Base-by-base conservation (phyloP, 2,888 invertebrate genomes). In the Bombylius discolor region DNA sequence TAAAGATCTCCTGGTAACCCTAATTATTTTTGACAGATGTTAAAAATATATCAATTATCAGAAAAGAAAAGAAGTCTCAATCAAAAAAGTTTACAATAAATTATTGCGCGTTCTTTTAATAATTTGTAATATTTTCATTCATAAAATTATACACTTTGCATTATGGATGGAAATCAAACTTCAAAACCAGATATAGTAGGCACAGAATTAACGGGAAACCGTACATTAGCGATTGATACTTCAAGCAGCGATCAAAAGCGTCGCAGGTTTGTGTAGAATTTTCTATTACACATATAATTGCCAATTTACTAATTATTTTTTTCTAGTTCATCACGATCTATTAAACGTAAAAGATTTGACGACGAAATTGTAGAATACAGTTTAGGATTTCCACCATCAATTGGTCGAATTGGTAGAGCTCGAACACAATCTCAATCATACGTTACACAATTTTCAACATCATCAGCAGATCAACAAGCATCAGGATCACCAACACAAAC, bases 341-440 rank as follows among this genome's bases (percentile, higher is more conserved):
- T 97, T 65, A 97, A 96, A 72, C 81, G 97, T 0, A 87, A 91
- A 65, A 88, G 95, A 64, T 97, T 97, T 75, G 97, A 97, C 70
- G 97, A 97, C 79, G 97, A 98, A 75, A 77, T 97, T 57, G 96
- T 97, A 0, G 96, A 97, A 56, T 92, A 90, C 63, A 91, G 90
- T 70, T 75, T 89, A 57, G 83, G 85, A 52, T 74, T 83, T 64
- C 82, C 83, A 0, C 83, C 78, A 55, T 68, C 63, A 33, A 68
- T 68, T 7, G 66, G 67, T 8, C 66, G 72, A 32, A 59, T 63
- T 3, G 70, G 64, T 14, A 65, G 74, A 13, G 76, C 78, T 1
- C 78, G 79, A 55, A 77, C 78, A 5, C 71, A 77, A 52, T 76
- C 79, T 0, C 81, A 80, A 59, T 71, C 77, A 48, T 69, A 66